phyloP scores from a whole-genome alignment of 2,113 vertebrate species.

The Chionodraco myersi region DNA sequence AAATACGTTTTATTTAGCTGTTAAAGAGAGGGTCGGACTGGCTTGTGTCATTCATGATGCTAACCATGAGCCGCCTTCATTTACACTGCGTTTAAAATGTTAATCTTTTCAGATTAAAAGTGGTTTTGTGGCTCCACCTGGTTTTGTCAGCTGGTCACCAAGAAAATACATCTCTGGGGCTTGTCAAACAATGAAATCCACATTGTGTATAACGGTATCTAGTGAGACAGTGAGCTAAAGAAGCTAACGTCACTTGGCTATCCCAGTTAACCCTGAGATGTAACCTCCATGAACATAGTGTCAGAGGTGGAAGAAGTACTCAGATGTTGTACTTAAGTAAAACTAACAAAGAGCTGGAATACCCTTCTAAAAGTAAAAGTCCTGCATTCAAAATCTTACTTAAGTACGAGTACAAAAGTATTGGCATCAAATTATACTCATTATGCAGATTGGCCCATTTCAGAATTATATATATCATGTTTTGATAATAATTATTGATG shows the following conservation, averaged over 20 bases:
- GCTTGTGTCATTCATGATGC: constrained; percentile 1
- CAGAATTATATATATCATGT: too few species aligned
- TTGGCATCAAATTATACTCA: too few species aligned
- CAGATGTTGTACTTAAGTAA: too few species aligned
- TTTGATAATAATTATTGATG: too few species aligned
- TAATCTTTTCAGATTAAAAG: background rate
- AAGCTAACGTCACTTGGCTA: background rate
- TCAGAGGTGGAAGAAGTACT: too few species aligned
- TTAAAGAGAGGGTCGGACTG: background rate
- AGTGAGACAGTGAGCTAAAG: background rate
- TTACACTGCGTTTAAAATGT: background rate
- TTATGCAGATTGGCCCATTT: too few species aligned
- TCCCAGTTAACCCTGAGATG: background rate
- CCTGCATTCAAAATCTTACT: too few species aligned
- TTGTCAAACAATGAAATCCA: background rate
- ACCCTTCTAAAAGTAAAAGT: too few species aligned
- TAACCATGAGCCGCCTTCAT: constrained; percentile 5
- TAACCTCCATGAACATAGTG: background rate
- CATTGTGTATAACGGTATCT: background rate
- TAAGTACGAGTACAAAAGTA: too few species aligned
- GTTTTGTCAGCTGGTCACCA: background rate
- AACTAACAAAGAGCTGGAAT: too few species aligned
- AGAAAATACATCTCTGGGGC: accelerated
- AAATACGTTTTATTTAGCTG: background rate
- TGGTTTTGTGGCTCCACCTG: background rate